Evolutionary conservation across 1,140 invertebrate species (phyloP).

Genomic region (Drosophila sulfurigaster): DNA sequence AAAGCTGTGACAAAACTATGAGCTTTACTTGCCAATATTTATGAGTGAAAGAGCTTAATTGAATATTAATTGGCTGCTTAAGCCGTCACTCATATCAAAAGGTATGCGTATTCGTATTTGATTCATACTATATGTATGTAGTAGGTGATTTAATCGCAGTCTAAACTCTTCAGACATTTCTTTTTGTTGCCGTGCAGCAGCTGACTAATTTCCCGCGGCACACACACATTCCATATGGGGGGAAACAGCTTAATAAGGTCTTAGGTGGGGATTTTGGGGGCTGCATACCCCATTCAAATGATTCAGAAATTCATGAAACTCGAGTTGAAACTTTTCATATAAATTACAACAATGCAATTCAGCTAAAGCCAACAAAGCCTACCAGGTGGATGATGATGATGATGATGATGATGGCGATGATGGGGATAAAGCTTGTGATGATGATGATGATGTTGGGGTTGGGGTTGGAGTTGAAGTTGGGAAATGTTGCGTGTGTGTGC

Average conservation of each 20-base stretch:
- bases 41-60: not conserved
- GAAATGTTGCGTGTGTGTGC: slow-evolving; percentile 3
- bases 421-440: not conserved
- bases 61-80: not conserved
- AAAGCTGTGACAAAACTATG: no score
- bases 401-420: not conserved
- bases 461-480: not conserved
- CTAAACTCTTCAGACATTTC: not conserved
- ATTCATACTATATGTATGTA: not conserved
- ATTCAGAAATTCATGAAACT: slow-evolving; percentile 25
- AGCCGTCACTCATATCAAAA: not conserved
- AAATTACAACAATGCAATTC: slow-evolving; percentile 72
- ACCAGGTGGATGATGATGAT: slow-evolving; percentile 2
- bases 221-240: not conserved
- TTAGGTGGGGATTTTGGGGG: not conserved
- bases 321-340: slow-evolving; percentile 69
- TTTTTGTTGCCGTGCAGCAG: not conserved
- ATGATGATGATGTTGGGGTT: not conserved
- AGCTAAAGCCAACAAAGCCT: slow-evolving; percentile 40
- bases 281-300: slow-evolving; percentile 2
- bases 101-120: not conserved
- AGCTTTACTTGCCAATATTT: no score
- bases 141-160: not conserved
- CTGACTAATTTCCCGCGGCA: slow-evolving; percentile 21
- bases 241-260: slow-evolving; percentile 14